A percentile compares a stretch with the other conserved stretches of the same genome.
Conservation (phyloP, 1,140 invertebrate genomes). For the Danaus plexippus region DNA sequence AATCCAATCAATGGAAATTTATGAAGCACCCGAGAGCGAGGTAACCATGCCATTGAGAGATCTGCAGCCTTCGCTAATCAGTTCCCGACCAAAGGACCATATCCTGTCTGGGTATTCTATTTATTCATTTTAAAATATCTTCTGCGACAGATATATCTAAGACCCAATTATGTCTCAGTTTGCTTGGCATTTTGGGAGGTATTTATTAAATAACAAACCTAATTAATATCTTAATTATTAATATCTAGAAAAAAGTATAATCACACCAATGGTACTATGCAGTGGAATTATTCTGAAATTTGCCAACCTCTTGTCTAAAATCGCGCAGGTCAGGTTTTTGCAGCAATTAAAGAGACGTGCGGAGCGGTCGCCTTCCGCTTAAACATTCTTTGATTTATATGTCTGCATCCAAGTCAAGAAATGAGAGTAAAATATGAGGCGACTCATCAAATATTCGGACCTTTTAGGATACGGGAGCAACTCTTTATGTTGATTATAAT, state of each 20-base stretch:
- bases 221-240: too few relatives aligned
- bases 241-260: constrained; percentile 8
- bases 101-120: constrained; percentile 28
- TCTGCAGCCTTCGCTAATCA: constrained; percentile 57
- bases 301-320: constrained; percentile 57
- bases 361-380: constrained; percentile 44
- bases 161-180: too few relatives aligned
- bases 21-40: constrained; percentile 65
- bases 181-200: too few relatives aligned
- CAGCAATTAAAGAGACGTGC: constrained; percentile 60
- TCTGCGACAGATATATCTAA: too few relatives aligned
- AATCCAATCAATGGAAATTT: constrained; percentile 73
- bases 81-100: constrained; percentile 39
- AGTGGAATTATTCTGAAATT: constrained; percentile 56
- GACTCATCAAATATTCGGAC: constrained; percentile 59
- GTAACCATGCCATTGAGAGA: constrained; percentile 55
- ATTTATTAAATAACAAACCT: too few relatives aligned
- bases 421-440: constrained; percentile 64
- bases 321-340: constrained; percentile 61
- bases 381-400: constrained; percentile 67
- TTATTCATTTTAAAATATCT: constrained; percentile 8
- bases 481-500: constrained; percentile 60
- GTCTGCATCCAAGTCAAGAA: constrained; percentile 38
- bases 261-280: constrained; percentile 20
- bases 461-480: constrained; percentile 47